These are phyloP conservation scores for Bacillus rossius DNA, from an alignment of 1,140 invertebrate species.

Conservation along the genomic window DNA sequence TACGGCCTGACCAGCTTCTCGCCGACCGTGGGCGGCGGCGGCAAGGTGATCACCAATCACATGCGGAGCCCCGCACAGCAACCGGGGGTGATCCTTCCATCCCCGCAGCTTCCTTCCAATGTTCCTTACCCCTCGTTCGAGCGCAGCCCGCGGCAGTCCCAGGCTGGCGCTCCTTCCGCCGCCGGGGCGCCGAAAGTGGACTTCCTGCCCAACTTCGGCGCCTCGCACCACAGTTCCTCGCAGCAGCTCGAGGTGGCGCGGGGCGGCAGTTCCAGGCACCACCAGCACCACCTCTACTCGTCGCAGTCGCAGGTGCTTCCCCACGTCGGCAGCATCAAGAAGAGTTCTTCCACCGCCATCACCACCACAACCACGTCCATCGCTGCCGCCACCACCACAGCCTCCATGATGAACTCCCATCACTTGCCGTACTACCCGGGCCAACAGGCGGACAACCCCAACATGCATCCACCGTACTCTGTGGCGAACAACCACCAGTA, in stretches of 20 bases:
- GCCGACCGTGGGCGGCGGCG: background rate
- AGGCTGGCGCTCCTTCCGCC: background rate
- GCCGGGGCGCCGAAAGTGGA: conserved; percentile 60
- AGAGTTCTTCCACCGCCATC: background rate
- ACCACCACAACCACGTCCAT: background rate
- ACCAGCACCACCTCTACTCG: background rate
- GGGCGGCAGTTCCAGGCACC: conserved; percentile 3
- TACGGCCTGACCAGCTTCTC: conserved; percentile 1
- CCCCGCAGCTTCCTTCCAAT: conserved; percentile 20
- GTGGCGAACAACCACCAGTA: background rate
- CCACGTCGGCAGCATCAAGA: conserved; percentile 8
- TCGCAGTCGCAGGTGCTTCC: background rate
- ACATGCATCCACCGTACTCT: conserved; percentile 1
- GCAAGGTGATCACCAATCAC: background rate
- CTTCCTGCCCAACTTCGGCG: conserved; percentile 60
- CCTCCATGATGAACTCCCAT: no score
- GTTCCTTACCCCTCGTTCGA: conserved; percentile 32
- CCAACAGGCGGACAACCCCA: no score
- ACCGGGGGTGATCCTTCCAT: conserved; percentile 8
- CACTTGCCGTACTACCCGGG: no score
- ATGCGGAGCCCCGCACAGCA: background rate
- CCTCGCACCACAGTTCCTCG: conserved; percentile 30
- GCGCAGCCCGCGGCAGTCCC: conserved; percentile 17
- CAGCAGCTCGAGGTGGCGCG: background rate
- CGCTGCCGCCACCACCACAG: no score